phyloP scores from a whole-genome alignment of 2,113 vertebrate genomes.

The Phrynosoma platyrhinos region DNA sequence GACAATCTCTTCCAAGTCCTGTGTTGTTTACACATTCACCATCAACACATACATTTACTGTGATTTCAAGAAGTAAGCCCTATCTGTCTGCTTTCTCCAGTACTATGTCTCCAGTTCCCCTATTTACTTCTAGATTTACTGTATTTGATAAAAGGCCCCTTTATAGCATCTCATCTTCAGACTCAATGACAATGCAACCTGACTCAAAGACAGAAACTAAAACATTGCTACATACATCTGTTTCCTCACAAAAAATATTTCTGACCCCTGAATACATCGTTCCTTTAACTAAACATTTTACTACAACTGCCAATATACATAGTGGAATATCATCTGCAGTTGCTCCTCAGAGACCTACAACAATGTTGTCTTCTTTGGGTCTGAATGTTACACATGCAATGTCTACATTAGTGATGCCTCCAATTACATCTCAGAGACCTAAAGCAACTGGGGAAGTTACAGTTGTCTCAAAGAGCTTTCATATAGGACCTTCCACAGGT shows the following conservation, averaged over 20 bases:
- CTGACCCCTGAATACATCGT: neutral
- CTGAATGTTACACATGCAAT: neutral
- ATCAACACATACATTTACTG: neutral
- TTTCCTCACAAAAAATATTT: conserved; percentile 25
- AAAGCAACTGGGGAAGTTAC: conserved; percentile 22
- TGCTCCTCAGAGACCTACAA: conserved; percentile 27
- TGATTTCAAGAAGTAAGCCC: conserved; percentile 28
- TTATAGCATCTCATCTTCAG: conserved; percentile 31
- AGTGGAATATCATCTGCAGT: conserved; percentile 25
- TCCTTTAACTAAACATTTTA: conserved; percentile 38
- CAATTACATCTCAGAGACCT: conserved; percentile 1
- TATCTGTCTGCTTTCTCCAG: conserved; percentile 18
- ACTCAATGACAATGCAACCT: conserved; percentile 17
- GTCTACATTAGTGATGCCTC: neutral
- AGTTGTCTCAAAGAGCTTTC: conserved; percentile 25
- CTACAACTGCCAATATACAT: conserved; percentile 7
- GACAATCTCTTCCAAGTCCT: conserved; percentile 30
- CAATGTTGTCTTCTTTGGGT: neutral
- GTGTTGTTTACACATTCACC: neutral
- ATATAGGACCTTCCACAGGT: conserved; percentile 9
- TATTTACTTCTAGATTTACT: conserved; percentile 32
- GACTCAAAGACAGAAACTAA: conserved; percentile 24
- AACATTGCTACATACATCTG: conserved; percentile 36
- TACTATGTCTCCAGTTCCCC: conserved; percentile 17
- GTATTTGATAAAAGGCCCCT: conserved; percentile 25